Evolutionary conservation across 2,113 vertebrate species (phyloP), one percentile per base, ranked within the genome.

Genomic region (Poeciliopsis occidentalis): DNA sequence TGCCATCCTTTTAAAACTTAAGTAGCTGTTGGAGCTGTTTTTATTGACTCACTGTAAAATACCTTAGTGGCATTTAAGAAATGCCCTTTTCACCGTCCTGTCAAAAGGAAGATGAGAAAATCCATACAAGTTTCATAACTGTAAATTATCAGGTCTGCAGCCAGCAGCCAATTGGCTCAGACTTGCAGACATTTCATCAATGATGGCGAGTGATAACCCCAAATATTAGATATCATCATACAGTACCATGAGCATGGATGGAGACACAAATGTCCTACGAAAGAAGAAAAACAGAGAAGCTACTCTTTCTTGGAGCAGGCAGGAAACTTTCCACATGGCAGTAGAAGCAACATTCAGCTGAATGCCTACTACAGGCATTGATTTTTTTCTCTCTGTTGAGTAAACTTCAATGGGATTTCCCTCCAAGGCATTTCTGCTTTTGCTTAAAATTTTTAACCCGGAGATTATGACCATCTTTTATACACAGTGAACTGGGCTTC

Each of bases 61-160:
- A 61, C 64, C 39, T 31, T 24, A 32, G 39, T 73, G 69, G 13
- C 54, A 57, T 73, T 80, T 62, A 41, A 62, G n/a, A 65, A 71
- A 37, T 67, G 31, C 12, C 30, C 47, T 63, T 37, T 65, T 74
- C 29, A 57, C 30, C 29, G 63, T 51, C 15, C 29, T 51, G 44
- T 30, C 22, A 19, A 11, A 19, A 60, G 24, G n/a, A 44, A 41
- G 32, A 73, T 2, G 41, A 69, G 24, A 51, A 51, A 26, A 77
- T 69, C 61, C 24, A 29, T 60, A 71, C 19, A 26, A 3, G 32
- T 67, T 61, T 65, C 8, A 29, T 12, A n/a, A 44, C 39, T 51
- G 37, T 39, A 22, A 68, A 39, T 37, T 71, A 63, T 57, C 22
- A 57, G 51, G 24, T 57, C 51, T 47, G 17, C 24, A n/a, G 51